Evolutionary conservation across 2,888 invertebrate species (phyloP).

Genomic region (Apocheima hispidaria): DNA sequence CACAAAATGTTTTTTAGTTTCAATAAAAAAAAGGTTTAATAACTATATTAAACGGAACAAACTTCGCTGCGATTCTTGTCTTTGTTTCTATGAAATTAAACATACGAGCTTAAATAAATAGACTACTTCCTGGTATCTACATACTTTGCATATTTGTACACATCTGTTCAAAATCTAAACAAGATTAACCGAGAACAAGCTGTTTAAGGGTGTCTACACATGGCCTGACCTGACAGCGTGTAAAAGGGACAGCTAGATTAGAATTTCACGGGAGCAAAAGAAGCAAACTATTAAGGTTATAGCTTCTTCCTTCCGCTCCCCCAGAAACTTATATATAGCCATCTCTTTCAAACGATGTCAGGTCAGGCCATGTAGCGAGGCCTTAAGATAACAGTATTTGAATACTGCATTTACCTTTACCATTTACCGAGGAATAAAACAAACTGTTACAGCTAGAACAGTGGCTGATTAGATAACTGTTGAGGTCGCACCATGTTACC

Average conservation of each 20-base stretch:
- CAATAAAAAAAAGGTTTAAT: background rate
- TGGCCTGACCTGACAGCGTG: too few relatives aligned
- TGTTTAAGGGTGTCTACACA: too few relatives aligned
- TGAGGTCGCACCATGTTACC: background rate
- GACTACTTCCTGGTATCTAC: background rate
- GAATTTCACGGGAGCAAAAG: too few relatives aligned
- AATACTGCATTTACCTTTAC: slow-evolving; percentile 2
- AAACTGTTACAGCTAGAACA: background rate
- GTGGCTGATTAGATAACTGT: slow-evolving; percentile 2
- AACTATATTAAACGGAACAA: background rate
- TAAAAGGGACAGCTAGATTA: too few relatives aligned
- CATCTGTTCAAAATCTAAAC: background rate
- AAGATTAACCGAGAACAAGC: background rate
- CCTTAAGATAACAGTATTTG: background rate
- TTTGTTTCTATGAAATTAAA: background rate
- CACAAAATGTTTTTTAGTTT: too few relatives aligned
- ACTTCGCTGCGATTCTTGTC: background rate
- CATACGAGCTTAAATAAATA: background rate
- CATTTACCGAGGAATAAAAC: background rate
- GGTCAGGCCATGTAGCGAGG: too few relatives aligned
- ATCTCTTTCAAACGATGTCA: too few relatives aligned
- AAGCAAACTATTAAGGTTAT: too few relatives aligned
- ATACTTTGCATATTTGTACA: background rate
- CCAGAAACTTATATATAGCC: too few relatives aligned
- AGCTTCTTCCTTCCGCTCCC: too few relatives aligned